Evolutionary conservation across 2,888 invertebrate genomes (phyloP), one percentile per base, ranked within the genome.

Genomic region (Stictocephala bisonia): DNA sequence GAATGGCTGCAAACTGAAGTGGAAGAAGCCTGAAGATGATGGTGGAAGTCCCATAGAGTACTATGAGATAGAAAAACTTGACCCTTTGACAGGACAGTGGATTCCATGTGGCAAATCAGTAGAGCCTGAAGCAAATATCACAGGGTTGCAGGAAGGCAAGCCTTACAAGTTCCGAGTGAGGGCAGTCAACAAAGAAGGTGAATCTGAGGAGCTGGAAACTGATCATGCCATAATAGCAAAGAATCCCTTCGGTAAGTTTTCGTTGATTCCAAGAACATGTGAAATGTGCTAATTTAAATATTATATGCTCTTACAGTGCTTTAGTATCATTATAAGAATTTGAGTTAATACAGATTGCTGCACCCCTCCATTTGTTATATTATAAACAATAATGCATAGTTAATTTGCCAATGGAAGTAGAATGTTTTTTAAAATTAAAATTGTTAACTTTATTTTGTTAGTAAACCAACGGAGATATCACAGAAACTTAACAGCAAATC

Each of bases 101-200:
- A 88, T 96, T 68, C 94, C 96, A 7, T 96, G 95, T 81, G 96
- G 93, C 20, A 93, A 94, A 74, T 91, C 94, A 48, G 91, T 91
- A 72, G 94, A 93, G 81, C 93, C 94, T 26, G 94, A 94, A 85
- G 93, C 93, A 0, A 94, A 93, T 78, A 87, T 93, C 3, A 89
- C 89, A 6, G 96, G 96, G 0, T 86, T 97, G 53, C 93, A 94
- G 79, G 96, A 96, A 83, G 97, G 97, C 80, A 99, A 99, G 84
- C 94, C 96, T 0, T 99, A 99, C 86, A 96, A 98, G 86, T 99
- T 99, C 90, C 90, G 99, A 58, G 99, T 99, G 0, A 93, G 94
- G 81, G 98, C 99, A 20, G 97, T 99, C 68, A 99, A 99, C 85
- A 95, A 96, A 83, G 97, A 99, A 84, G 99, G 99, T 15, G 97